Conservation (phyloP, 2,797 vertebrate species). For the Etheostoma nigrum region DNA sequence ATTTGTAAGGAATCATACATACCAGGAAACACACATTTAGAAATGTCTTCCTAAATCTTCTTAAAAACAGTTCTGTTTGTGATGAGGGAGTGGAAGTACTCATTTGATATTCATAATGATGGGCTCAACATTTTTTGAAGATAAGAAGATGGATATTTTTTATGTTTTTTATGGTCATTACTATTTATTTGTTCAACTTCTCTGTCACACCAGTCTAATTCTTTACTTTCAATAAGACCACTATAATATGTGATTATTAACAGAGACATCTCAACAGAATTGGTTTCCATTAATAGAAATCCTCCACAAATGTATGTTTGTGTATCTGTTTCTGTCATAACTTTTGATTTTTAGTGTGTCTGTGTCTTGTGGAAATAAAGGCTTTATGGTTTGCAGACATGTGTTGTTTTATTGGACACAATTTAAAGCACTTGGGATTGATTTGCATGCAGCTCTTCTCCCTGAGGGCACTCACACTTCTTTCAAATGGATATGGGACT, state of each 20-base stretch:
- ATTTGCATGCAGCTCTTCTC: slow-evolving; percentile 79
- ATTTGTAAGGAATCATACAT: slow-evolving; percentile 12
- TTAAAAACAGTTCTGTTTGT: slow-evolving; percentile 11
- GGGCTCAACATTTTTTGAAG: slow-evolving; percentile 12
- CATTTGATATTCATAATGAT: slow-evolving; percentile 31
- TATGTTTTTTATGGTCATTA: slow-evolving; percentile 50
- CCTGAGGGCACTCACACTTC: slow-evolving; percentile 64
- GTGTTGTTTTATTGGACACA: slow-evolving; percentile 59
- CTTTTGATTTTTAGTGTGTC: slow-evolving; percentile 47
- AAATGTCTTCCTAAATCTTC: slow-evolving; percentile 7
- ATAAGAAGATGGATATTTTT: slow-evolving; percentile 32
- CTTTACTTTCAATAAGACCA: slow-evolving; percentile 7
- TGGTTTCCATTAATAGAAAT: slow-evolving; percentile 54
- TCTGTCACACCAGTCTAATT: slow-evolving; percentile 18
- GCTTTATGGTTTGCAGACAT: slow-evolving; percentile 63
- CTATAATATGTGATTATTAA: slow-evolving; percentile 3
- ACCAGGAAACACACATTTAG: slow-evolving; percentile 29
- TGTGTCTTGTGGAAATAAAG: slow-evolving; percentile 72
- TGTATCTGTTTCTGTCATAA: slow-evolving; percentile 52
- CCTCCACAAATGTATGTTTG: slow-evolving; percentile 38
- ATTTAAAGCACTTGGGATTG: slow-evolving; percentile 64
- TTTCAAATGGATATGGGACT: slow-evolving; percentile 84
- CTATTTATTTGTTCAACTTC: slow-evolving; percentile 14
- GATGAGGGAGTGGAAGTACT: slow-evolving; percentile 23
- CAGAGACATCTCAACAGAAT: slow-evolving; percentile 6